phyloP scores from a whole-genome alignment of 2,888 invertebrate genomes.

The Leptinotarsa haldemani region DNA sequence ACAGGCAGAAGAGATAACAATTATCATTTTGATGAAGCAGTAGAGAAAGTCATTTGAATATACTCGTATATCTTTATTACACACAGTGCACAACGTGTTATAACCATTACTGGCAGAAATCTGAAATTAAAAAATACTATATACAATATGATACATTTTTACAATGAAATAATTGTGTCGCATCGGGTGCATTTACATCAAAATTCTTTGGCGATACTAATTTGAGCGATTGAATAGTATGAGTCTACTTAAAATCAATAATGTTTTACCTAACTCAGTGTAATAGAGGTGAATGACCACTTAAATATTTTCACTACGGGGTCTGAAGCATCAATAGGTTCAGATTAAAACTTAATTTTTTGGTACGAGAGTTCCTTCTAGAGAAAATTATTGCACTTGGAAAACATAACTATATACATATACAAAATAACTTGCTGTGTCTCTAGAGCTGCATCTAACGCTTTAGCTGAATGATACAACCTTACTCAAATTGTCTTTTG shows the following conservation, averaged over 20 bases:
- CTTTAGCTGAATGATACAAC: background rate
- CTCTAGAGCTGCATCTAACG: background rate
- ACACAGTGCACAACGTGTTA: conserved; percentile 14
- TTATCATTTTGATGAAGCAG: background rate
- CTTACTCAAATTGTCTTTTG: conserved; percentile 15
- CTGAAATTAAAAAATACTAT: conserved; percentile 12
- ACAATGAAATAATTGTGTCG: conserved; percentile 13
- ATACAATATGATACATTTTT: conserved; percentile 28
- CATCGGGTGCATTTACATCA: no score
- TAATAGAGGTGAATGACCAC: no score
- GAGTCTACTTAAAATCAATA: no score
- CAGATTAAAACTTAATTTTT: background rate
- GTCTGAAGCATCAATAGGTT: background rate
- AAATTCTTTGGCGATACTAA: no score
- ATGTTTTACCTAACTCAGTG: no score
- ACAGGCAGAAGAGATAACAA: background rate
- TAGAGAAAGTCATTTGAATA: background rate
- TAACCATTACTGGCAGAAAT: conserved; percentile 14
- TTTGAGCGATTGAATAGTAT: no score
- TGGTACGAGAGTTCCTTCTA: background rate
- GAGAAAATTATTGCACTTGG: background rate
- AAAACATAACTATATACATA: conserved; percentile 4
- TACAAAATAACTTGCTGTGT: background rate
- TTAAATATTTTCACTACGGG: background rate
- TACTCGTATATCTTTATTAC: conserved; percentile 18